phyloP scores from a whole-genome alignment of 2,797 vertebrate genomes.

The Oryzias dopingdopingensis region DNA sequence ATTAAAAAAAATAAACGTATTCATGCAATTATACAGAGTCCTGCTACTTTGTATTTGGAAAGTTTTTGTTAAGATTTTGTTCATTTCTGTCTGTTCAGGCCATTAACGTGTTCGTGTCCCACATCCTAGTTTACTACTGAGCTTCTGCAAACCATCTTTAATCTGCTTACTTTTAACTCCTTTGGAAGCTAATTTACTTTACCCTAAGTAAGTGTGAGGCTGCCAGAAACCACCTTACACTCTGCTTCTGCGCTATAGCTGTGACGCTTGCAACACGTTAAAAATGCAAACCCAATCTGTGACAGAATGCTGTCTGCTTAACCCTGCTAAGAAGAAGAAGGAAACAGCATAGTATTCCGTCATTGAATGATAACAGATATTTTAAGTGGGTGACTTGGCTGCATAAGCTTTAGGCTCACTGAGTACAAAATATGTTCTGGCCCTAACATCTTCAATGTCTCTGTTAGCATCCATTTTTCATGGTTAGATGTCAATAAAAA shows the following conservation, averaged over 20 bases:
- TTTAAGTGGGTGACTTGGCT: too few species aligned
- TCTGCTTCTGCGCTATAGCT: background rate
- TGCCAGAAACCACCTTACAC: background rate
- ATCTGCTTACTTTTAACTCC: constrained; percentile 19
- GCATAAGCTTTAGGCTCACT: too few species aligned
- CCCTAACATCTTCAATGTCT: too few species aligned
- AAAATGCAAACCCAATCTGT: constrained; percentile 2
- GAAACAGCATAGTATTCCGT: background rate
- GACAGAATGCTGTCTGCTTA: background rate
- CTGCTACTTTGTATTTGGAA: background rate
- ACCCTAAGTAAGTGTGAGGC: constrained; percentile 1
- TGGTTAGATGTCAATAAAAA: too few species aligned
- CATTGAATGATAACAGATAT: too few species aligned
- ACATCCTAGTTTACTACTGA: constrained; percentile 3
- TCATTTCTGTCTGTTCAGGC: too few species aligned
- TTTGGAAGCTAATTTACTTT: constrained; percentile 1
- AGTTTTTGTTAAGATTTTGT: background rate
- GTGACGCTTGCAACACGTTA: background rate
- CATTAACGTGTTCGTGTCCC: background rate
- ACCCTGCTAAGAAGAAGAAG: background rate
- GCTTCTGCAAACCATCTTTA: constrained; percentile 17
- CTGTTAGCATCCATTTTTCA: too few species aligned
- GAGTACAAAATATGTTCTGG: too few species aligned
- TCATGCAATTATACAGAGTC: background rate
- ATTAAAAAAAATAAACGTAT: too few species aligned